Conservation (phyloP, 2,888 invertebrate species). For the Lepidocyrtinus sp. region DNA sequence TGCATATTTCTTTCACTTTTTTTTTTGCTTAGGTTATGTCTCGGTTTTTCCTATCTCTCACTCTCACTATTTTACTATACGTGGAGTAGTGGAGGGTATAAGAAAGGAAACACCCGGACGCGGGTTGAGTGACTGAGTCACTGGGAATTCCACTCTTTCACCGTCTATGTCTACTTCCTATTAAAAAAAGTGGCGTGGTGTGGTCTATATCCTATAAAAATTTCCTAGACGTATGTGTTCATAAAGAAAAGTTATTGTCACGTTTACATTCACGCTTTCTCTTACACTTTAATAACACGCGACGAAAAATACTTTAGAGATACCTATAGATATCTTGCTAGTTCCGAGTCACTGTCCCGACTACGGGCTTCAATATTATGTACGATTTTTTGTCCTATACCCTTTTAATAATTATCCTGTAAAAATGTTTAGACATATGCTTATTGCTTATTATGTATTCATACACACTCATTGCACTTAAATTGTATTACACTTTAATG, state of each 20-base stretch:
- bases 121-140: slow-evolving; percentile 59
- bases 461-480: too few relatives aligned
- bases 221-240: slow-evolving; percentile 1
- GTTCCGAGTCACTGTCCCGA: slow-evolving; percentile 57
- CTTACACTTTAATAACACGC: slow-evolving; percentile 18
- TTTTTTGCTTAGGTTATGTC: slow-evolving; percentile 28
- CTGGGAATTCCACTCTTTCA: slow-evolving; percentile 51
- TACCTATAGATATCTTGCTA: slow-evolving; percentile 43
- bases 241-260: slow-evolving; percentile 24
- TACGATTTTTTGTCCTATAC: too few relatives aligned
- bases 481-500: too few relatives aligned
- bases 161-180: slow-evolving; percentile 31
- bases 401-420: too few relatives aligned
- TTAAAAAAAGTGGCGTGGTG: background rate
- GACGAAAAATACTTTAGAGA: background rate
- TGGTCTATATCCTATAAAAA: background rate
- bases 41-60: slow-evolving; percentile 22
- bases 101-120: slow-evolving; percentile 60
- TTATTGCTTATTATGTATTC: too few relatives aligned
- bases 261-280: slow-evolving; percentile 51
- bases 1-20: background rate
- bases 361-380: too few relatives aligned
- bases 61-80: background rate
- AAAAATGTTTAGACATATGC: too few relatives aligned
- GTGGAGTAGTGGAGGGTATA: slow-evolving; percentile 24